Evolutionary conservation across 2,113 vertebrate species (phyloP).

Genomic region (Psilopsiagon aymara): DNA sequence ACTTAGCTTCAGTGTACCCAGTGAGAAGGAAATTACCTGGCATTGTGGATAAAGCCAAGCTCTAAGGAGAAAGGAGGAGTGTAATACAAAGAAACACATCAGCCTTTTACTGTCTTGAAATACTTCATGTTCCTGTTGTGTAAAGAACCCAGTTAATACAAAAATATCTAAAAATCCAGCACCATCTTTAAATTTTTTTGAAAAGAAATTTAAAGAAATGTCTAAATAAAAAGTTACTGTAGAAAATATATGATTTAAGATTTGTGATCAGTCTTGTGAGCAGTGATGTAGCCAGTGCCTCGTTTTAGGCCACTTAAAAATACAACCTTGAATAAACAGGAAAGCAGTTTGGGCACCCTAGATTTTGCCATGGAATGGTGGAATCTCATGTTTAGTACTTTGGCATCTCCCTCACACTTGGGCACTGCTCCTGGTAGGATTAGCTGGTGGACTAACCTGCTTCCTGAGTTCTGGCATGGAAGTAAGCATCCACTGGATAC

Average conservation of each 20-base stretch:
- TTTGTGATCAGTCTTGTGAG: not conserved
- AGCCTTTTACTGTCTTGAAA: not conserved
- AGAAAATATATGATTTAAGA: not conserved
- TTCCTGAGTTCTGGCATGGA: not conserved
- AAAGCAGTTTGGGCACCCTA: too few relatives aligned
- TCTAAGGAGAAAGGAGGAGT: not conserved
- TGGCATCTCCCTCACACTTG: not conserved
- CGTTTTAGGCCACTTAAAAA: fast-evolving
- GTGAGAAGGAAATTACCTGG: not conserved
- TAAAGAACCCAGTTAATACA: not conserved
- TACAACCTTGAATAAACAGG: too few relatives aligned
- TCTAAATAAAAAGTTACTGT: not conserved
- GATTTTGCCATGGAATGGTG: too few relatives aligned
- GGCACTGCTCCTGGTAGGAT: not conserved
- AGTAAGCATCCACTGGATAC: not conserved
- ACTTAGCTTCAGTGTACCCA: not conserved
- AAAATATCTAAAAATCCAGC: not conserved
- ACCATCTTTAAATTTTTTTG: not conserved
- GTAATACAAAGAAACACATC: not conserved
- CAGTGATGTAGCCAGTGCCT: fast-evolving
- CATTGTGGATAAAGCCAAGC: not conserved
- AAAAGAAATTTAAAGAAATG: not conserved
- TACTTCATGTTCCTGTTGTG: too few relatives aligned
- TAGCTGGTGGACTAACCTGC: not conserved
- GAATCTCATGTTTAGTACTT: fast-evolving